Percentiles rank a stretch among this genome's conserved stretches.
These are phyloP conservation scores for Turritopsis dohrnii DNA, from an alignment of 30 jellyfish, hydroid and myxozoan genomes.

Conservation along the genomic window DNA sequence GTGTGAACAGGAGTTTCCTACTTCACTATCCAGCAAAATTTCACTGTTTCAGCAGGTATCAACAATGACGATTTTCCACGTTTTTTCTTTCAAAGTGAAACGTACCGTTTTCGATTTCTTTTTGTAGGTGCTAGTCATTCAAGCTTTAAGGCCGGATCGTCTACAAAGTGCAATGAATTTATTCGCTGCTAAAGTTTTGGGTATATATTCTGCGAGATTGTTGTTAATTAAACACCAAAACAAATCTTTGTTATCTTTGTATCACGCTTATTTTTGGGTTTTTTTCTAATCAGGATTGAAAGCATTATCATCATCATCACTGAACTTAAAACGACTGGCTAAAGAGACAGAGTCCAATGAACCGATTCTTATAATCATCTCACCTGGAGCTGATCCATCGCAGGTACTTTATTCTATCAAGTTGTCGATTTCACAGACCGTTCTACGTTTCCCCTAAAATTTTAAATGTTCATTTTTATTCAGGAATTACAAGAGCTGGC, in stretches of 20 bases:
- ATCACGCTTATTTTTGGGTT: neutral
- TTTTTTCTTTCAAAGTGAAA: neutral
- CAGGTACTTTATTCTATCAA: constrained; percentile 41
- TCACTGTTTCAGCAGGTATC: constrained; percentile 80
- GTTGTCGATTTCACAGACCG: neutral
- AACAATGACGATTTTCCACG: neutral
- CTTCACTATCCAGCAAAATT: constrained; percentile 59
- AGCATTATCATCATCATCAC: constrained; percentile 64
- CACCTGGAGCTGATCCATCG: constrained; percentile 96
- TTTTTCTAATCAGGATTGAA: constrained; percentile 48
- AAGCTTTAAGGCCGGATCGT: constrained; percentile 83
- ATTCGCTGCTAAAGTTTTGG: constrained; percentile 74
- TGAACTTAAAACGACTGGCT: constrained; percentile 52
- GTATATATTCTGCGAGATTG: constrained; percentile 36
- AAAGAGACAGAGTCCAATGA: constrained; percentile 69
- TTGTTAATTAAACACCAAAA: neutral
- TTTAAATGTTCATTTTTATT: neutral
- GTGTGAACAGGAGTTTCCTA: constrained; percentile 88
- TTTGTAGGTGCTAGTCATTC: constrained; percentile 61
- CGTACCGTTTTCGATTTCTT: neutral
- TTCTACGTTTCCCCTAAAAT: neutral
- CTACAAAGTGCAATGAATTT: constrained; percentile 66
- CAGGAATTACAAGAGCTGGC: constrained; percentile 92
- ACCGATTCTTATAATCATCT: constrained; percentile 71
- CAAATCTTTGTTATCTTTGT: neutral